A percentile compares a stretch with the other conserved stretches of the same genome.
These are phyloP conservation scores for Apodemia mormo DNA, from an alignment of 2,888 invertebrate species.

Conservation along the genomic window DNA sequence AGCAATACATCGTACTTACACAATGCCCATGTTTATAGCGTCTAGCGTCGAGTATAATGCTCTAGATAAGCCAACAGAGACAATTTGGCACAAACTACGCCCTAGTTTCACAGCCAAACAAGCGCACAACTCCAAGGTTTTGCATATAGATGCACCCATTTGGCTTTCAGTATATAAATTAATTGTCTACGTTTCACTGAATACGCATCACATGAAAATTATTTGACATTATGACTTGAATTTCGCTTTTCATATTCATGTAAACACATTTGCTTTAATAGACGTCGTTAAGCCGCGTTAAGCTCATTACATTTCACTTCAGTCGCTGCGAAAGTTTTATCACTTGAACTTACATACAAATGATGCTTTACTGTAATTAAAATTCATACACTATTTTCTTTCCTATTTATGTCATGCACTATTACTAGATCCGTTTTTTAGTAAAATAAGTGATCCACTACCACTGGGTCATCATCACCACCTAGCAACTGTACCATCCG, in stretches of 20 bases:
- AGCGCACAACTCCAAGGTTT: constrained; percentile 68
- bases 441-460: no score
- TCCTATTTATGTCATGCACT: no score
- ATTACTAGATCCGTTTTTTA: no score
- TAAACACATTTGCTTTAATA: constrained; percentile 15
- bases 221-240: constrained; percentile 40
- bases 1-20: constrained; percentile 58
- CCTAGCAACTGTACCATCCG: no score
- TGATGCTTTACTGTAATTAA: background rate
- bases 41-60: constrained; percentile 69
- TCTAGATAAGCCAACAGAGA: constrained; percentile 78
- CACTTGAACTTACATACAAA: background rate
- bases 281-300: constrained; percentile 1
- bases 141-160: constrained; percentile 79
- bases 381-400: background rate
- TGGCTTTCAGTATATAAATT: constrained; percentile 75
- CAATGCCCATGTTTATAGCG: constrained; percentile 70
- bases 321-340: background rate
- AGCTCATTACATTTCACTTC: background rate
- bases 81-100: constrained; percentile 78
- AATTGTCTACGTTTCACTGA: constrained; percentile 70
- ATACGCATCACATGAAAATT: constrained; percentile 57
- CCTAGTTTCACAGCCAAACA: constrained; percentile 74
- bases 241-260: constrained; percentile 43
- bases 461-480: no score